phyloP scores from a whole-genome alignment of 2,797 vertebrate genomes.

The Florisuga fusca region DNA sequence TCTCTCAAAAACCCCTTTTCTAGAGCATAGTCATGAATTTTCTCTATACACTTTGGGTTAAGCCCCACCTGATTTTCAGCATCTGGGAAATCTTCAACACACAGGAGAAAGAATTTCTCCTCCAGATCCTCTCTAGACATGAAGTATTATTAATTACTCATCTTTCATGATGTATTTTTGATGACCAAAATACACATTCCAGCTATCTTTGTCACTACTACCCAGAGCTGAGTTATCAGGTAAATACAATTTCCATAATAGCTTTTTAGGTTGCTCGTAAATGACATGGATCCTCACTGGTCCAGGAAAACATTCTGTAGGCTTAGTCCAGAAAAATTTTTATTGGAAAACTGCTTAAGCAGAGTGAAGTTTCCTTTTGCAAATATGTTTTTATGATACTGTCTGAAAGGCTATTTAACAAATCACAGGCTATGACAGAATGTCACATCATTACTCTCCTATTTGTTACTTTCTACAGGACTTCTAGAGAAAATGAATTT shows the following conservation, averaged over 20 bases:
- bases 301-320: neutral
- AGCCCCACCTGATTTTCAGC: neutral
- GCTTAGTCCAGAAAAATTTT: neutral
- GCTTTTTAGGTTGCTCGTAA: neutral
- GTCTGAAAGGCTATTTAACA: neutral
- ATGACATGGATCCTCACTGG: neutral
- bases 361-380: neutral
- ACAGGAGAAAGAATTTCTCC: neutral
- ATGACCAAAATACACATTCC: neutral
- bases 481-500: conserved; percentile 28
- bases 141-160: neutral
- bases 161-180: neutral
- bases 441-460: neutral
- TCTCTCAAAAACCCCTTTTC: neutral
- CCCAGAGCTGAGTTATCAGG: neutral
- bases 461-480: neutral
- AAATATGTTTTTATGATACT: neutral
- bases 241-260: neutral
- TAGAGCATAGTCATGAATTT: neutral
- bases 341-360: neutral
- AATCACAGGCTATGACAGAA: neutral
- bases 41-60: neutral
- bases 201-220: neutral
- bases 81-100: neutral
- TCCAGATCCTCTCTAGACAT: neutral